phyloP scores from a whole-genome alignment of 2,797 vertebrate genomes.

The Cirrhinus mrigala region DNA sequence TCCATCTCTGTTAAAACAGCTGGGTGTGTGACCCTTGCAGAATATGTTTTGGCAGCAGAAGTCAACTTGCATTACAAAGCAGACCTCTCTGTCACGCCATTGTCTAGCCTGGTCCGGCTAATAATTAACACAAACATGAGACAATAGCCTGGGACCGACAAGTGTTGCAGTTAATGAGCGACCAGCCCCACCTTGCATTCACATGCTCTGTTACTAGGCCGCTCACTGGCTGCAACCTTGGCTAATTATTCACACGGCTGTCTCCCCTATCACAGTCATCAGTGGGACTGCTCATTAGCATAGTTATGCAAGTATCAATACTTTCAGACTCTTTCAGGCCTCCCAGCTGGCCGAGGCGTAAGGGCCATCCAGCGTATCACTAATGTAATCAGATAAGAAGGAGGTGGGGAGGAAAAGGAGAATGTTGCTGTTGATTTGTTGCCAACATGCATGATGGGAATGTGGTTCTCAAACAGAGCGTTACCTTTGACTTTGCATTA shows the following conservation, averaged over 20 bases:
- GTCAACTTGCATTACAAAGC: slow-evolving; percentile 77
- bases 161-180: slow-evolving; percentile 74
- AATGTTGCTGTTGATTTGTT: slow-evolving; percentile 58
- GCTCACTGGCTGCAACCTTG: slow-evolving; percentile 68
- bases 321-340: slow-evolving; percentile 62
- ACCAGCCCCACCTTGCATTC: slow-evolving; percentile 76
- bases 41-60: slow-evolving; percentile 74
- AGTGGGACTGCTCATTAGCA: slow-evolving; percentile 68
- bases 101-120: slow-evolving; percentile 76
- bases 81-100: slow-evolving; percentile 67
- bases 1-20: slow-evolving; percentile 79
- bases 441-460: slow-evolving; percentile 44
- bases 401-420: slow-evolving; percentile 46
- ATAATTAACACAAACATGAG: slow-evolving; percentile 82
- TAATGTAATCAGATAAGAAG: slow-evolving; percentile 78
- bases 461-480: neutral
- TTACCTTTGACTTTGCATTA: slow-evolving; percentile 19
- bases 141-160: slow-evolving; percentile 70
- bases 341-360: slow-evolving; percentile 46
- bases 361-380: slow-evolving; percentile 65
- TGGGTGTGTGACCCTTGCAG: slow-evolving; percentile 66
- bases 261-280: slow-evolving; percentile 66
- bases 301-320: slow-evolving; percentile 77
- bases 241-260: slow-evolving; percentile 69
- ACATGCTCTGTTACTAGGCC: slow-evolving; percentile 68